Evolutionary conservation across 2,888 invertebrate genomes (phyloP).

Genomic region (Drosophila suboccidentalis): DNA sequence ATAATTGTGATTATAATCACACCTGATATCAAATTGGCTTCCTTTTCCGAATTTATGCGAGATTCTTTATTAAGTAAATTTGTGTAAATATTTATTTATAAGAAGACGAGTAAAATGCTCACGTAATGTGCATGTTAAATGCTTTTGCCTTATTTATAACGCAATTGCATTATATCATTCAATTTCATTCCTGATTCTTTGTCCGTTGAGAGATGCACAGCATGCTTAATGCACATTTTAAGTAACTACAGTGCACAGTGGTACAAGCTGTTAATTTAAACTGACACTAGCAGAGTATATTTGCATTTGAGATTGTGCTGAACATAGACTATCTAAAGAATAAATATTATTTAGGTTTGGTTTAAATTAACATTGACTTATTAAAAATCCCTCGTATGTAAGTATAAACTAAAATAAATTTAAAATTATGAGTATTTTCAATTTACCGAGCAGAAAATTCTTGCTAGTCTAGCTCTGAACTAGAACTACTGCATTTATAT

Average conservation of each 20-base stretch:
- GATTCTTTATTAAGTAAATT: not conserved
- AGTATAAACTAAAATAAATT: not conserved
- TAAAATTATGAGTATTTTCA: not conserved
- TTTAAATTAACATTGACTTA: too few relatives aligned
- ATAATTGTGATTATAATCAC: not conserved
- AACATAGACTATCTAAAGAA: too few relatives aligned
- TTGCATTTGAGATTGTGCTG: too few relatives aligned
- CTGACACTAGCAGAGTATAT: too few relatives aligned
- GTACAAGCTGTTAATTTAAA: not conserved
- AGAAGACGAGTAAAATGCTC: not conserved
- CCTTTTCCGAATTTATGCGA: not conserved
- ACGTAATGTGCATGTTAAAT: constrained; percentile 3
- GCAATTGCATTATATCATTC: constrained; percentile 16
- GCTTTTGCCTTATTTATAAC: constrained; percentile 18
- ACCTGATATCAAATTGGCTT: not conserved
- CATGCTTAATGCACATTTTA: constrained; percentile 25
- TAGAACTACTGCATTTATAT: not conserved
- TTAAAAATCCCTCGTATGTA: not conserved
- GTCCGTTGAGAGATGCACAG: constrained; percentile 13
- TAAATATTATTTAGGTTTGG: too few relatives aligned
- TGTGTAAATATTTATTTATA: constrained; percentile 1
- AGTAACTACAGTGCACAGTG: constrained; percentile 11
- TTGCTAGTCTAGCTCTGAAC: not conserved
- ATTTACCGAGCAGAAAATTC: not conserved
- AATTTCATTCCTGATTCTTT: constrained; percentile 16